phyloP scores from a whole-genome alignment of 2,113 vertebrate species.

The Cephalopholis sonnerati region DNA sequence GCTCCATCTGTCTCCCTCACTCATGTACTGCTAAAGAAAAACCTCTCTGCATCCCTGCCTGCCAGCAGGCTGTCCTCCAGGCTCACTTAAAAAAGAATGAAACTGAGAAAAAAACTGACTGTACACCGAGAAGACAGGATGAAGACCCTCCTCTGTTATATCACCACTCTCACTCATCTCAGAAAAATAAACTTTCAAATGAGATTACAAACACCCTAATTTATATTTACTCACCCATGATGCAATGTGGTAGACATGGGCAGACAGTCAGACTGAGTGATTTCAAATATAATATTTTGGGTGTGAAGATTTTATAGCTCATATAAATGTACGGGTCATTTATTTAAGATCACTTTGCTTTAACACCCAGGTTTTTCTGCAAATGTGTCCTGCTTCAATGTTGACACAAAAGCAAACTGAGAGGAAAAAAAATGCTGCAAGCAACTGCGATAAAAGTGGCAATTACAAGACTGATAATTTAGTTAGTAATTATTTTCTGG shows the following conservation, averaged over 20 bases:
- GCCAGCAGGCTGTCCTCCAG: constrained; percentile 78
- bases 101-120: constrained; percentile 31
- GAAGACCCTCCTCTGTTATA: constrained; percentile 51
- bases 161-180: constrained; percentile 27
- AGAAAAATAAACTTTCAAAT: constrained; percentile 56
- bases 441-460: not conserved
- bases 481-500: not conserved
- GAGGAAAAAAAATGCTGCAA: not conserved
- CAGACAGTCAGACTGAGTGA: constrained; percentile 12
- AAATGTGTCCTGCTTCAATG: not conserved
- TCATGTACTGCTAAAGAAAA: constrained; percentile 81
- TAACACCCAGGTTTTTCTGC: not conserved
- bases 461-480: not conserved
- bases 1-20: constrained; percentile 85
- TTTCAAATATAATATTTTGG: constrained; percentile 34
- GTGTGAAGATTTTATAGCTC: constrained; percentile 32
- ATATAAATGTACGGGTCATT: constrained; percentile 54
- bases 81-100: constrained; percentile 73
- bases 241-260: constrained; percentile 42
- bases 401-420: constrained; percentile 5
- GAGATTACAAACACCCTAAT: constrained; percentile 42
- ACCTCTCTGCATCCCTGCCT: constrained; percentile 77
- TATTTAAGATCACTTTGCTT: constrained; percentile 45
- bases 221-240: constrained; percentile 52
- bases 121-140: constrained; percentile 36